Percentiles rank a stretch among this genome's conserved stretches.
Conservation (phyloP, 2,888 invertebrate genomes). For the Nudaria mundana region DNA sequence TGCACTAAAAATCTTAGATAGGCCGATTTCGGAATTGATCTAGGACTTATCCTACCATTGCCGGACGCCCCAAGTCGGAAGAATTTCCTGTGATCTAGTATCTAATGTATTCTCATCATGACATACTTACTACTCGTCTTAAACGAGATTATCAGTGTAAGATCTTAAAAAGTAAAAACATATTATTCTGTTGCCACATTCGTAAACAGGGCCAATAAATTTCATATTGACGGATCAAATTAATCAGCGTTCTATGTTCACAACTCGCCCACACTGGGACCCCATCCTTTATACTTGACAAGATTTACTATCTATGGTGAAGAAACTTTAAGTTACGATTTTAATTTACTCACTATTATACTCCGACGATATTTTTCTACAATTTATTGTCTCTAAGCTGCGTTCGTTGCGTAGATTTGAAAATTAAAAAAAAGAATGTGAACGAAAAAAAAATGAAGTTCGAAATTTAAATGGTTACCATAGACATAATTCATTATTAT, state of each 20-base stretch:
- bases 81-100: too few relatives aligned
- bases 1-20: neutral
- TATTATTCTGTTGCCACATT: too few relatives aligned
- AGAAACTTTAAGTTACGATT: slow-evolving; percentile 28
- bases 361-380: slow-evolving; percentile 16
- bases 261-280: slow-evolving; percentile 16
- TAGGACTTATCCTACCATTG: too few relatives aligned
- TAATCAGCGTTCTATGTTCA: neutral
- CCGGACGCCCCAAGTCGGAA: too few relatives aligned
- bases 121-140: too few relatives aligned
- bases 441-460: neutral
- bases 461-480: neutral
- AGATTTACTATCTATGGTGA: slow-evolving; percentile 30
- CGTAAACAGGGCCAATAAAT: too few relatives aligned
- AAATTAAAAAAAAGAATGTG: neutral
- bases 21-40: too few relatives aligned
- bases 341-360: slow-evolving; percentile 28
- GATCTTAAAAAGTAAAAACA: too few relatives aligned
- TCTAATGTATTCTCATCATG: too few relatives aligned
- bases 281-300: slow-evolving; percentile 13
- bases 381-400: slow-evolving; percentile 30
- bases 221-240: too few relatives aligned
- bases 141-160: too few relatives aligned
- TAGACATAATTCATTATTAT: too few relatives aligned
- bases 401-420: slow-evolving; percentile 10